Conservation (phyloP, 2,797 vertebrate genomes). For the Darevskia mixta region DNA sequence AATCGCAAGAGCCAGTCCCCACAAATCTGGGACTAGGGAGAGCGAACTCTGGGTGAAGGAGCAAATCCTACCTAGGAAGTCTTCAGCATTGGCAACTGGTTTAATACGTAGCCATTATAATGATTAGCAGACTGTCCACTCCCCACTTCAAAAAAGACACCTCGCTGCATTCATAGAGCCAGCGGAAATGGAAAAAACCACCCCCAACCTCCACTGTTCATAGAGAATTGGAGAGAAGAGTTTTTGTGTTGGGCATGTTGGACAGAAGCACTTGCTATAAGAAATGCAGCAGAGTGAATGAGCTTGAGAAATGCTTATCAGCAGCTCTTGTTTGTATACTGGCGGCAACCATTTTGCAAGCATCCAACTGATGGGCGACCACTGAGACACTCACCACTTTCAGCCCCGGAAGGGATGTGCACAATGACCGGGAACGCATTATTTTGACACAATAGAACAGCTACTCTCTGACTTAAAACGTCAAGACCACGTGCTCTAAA, state of each 20-base stretch:
- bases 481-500: neutral
- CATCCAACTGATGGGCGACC: too few relatives aligned
- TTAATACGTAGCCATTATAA: neutral
- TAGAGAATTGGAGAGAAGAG: neutral
- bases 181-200: neutral
- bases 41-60: neutral
- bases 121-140: neutral
- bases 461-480: neutral
- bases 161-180: neutral
- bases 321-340: neutral
- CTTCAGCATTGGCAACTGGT: neutral
- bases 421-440: neutral
- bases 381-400: fast-evolving
- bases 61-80: neutral
- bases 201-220: neutral
- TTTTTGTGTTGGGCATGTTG: neutral
- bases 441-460: neutral
- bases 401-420: too few relatives aligned
- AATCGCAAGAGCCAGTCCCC: neutral
- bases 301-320: neutral
- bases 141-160: too few relatives aligned
- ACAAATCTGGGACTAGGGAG: neutral
- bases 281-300: neutral
- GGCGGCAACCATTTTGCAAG: too few relatives aligned
- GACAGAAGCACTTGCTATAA: too few relatives aligned